These are phyloP conservation scores for Sprattus sprattus DNA, from an alignment of 2,113 vertebrate genomes.

Conservation along the genomic window DNA sequence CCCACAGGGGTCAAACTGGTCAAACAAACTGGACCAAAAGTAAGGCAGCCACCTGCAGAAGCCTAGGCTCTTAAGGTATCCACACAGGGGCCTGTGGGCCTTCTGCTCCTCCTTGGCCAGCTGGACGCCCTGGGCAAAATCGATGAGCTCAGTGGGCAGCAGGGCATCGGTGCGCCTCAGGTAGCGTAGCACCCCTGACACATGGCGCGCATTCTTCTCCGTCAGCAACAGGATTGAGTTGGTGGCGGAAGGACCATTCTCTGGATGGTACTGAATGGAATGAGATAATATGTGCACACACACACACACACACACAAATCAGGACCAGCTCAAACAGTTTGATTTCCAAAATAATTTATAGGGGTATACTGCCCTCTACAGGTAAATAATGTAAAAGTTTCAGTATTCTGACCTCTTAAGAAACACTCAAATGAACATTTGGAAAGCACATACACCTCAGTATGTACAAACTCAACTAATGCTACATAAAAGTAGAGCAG, in stretches of 20 bases:
- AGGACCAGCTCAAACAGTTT: neutral
- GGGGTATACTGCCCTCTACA: neutral
- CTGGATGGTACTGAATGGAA: neutral
- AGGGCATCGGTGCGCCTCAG: constrained; percentile 68
- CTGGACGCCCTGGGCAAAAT: constrained; percentile 67
- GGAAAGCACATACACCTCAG: too few relatives aligned
- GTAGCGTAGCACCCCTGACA: constrained; percentile 70
- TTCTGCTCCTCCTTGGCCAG: constrained; percentile 74
- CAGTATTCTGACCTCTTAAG: neutral
- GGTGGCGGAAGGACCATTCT: constrained; percentile 22
- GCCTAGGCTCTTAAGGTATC: constrained; percentile 81
- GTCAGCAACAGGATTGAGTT: constrained; percentile 83
- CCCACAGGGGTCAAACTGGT: neutral
- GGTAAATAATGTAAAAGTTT: neutral
- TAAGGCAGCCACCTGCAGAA: constrained; percentile 79
- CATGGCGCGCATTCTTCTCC: constrained; percentile 66
- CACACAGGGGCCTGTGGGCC: constrained; percentile 72
- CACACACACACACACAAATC: neutral
- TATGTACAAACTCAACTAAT: neutral
- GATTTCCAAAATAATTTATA: neutral
- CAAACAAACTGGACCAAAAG: neutral
- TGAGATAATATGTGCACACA: neutral
- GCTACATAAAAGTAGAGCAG: neutral
- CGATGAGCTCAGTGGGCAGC: constrained; percentile 75
- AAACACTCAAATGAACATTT: neutral